Base-by-base conservation (phyloP, 2,113 vertebrate genomes). In the Daboia siamensis region DNA sequence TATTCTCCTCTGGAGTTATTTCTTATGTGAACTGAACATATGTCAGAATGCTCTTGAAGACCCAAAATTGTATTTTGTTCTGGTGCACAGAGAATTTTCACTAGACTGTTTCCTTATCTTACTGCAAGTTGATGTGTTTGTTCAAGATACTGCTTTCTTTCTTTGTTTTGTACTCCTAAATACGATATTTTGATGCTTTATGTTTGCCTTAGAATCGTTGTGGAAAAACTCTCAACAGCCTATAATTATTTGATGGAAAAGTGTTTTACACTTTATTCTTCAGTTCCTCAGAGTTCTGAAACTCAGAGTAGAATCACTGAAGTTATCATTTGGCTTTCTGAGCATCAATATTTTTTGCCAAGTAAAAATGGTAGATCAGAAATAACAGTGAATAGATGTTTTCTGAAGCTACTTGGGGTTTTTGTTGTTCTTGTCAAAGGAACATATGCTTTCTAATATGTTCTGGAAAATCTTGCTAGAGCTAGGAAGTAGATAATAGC, bases 301-400 rank as follows among this genome's bases (percentile, higher is more conserved):
- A 69, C 29, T 5, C 12, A 2, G 88, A 21, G 12, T 80, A 33
- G 88, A 85, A 88, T 59, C 89, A 29, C 54, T 51, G 44, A 86
- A 88, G 91, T 88, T 92, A 61, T 86, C 44, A 89, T 89, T 48
- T n/a, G 23, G 2, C 52, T 59, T 57, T 92, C 24, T 44, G 48
- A 48, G 55, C 33, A 51, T 92, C n/a, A 84, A 20, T 92, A 61
- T 64, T 92, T 92, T 92, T 90, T 56, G 94, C 84, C 0, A 20
- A 91, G 59, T 89, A 87, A 85, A 96, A 95, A 52, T 13, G 56
- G 55, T 94, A 91, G 94, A 33, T 84, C 91, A 93, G 93, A 93
- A 92, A 69, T 95, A 89, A 92, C 46, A 95, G 88, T 92, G 93
- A 96, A 92, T 87, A 95, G 94, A 44, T 94, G 61, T 95, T 96